Evolutionary conservation across 2,113 vertebrate genomes (phyloP), one percentile per base, ranked within the genome.

Genomic region (Hypomesus transpacificus): DNA sequence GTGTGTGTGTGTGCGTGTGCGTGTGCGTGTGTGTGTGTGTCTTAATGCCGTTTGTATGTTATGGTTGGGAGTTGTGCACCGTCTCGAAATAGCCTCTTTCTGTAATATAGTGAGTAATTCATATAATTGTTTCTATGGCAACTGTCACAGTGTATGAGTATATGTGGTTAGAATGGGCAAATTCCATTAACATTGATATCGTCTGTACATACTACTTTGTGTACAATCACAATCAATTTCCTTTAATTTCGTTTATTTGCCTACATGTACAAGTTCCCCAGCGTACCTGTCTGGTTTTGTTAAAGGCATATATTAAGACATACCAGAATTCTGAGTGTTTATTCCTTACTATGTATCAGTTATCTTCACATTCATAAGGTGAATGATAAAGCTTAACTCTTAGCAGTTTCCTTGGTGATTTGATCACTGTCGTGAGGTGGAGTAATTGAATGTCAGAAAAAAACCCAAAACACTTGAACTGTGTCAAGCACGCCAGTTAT

Each of bases 1-100:
- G 85, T 82, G 83, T 82, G 87, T 75, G 87, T 83, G 87, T 82
- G 21, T 66, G n/a, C 21, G 53, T 13, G 52, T 14, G 17, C n/a
- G n/a, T n/a, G n/a, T n/a, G n/a, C 14, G 66, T 18, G 6, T 18
- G 52, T 18, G 53, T n/a, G 53, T 56, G 53, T 56, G 53, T 56
- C 17, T 56, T 16, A 3, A 56, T 56, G 16, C 5, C 7, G 17
- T 56, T 3, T n/a, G 53, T 56, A 17, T 56, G 53, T 56, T n/a
- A 2, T 56, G 3, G 14, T 16, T 53, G 53, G 17, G n/a, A 56
- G 16, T 56, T 56, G 14, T 56, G 16, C 3, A 18, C 6, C 1
- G 39, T 13, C 39, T 46, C 39, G 39, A 46, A 46, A 46, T 46
- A 46, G 39, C 39, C 7, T 46, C 39, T 46, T 46, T 13, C 39